Evolutionary conservation across 2,797 vertebrate genomes (phyloP).

Genomic region (Antennarius maculatus): DNA sequence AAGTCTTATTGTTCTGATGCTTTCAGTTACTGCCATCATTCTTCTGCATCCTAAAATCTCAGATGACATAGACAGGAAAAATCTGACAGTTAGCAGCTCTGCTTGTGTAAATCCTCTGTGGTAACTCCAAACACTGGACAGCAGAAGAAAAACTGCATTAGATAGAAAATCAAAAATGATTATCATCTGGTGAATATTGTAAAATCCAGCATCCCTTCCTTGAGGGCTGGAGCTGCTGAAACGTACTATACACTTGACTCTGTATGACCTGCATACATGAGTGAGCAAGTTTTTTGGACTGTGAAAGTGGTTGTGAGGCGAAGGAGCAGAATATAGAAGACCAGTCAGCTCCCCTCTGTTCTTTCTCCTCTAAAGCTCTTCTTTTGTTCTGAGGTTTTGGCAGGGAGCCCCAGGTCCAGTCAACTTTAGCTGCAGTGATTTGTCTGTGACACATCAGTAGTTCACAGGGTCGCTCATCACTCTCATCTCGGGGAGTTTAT

Average conservation of each 20-base stretch:
- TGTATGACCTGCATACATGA: slow-evolving; percentile 53
- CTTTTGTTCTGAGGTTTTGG: slow-evolving; percentile 56
- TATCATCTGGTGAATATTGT: slow-evolving; percentile 28
- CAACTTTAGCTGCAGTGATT: slow-evolving; percentile 65
- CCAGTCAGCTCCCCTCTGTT: slow-evolving; percentile 41
- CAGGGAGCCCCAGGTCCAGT: slow-evolving; percentile 46
- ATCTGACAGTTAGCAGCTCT: slow-evolving; percentile 5
- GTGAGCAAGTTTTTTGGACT: slow-evolving; percentile 51
- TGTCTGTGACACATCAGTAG: slow-evolving; percentile 58
- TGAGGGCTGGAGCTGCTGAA: slow-evolving; percentile 35
- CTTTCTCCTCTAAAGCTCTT: slow-evolving; percentile 42
- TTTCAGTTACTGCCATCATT: too few species aligned
- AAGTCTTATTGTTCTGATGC: too few species aligned
- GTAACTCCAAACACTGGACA: slow-evolving; percentile 12
- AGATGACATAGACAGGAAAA: slow-evolving; percentile 7
- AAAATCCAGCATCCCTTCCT: slow-evolving; percentile 6
- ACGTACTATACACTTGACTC: slow-evolving; percentile 51
- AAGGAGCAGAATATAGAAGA: slow-evolving; percentile 33
- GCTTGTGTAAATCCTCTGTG: slow-evolving; percentile 3
- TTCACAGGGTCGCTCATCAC: slow-evolving; percentile 45
- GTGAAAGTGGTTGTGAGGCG: slow-evolving; percentile 43
- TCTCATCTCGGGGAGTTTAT: slow-evolving; percentile 47
- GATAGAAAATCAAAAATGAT: slow-evolving; percentile 18
- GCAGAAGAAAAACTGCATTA: slow-evolving; percentile 7
- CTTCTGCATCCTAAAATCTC: too few species aligned